A percentile compares a stretch with the other conserved stretches of the same genome.
phyloP scores from a whole-genome alignment of 1,140 invertebrate genomes.

The Agrypnia vestita region DNA sequence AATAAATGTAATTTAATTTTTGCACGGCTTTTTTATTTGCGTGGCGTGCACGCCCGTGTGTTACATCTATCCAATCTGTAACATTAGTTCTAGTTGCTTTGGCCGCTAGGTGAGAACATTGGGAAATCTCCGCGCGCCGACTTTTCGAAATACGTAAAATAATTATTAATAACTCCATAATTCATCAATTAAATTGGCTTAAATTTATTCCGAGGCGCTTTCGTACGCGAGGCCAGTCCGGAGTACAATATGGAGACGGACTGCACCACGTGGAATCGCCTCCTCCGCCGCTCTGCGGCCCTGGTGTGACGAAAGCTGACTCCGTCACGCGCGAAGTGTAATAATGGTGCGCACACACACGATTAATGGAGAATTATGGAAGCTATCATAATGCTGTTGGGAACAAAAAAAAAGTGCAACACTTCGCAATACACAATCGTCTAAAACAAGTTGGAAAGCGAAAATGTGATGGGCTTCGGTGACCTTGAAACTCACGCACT shows the following conservation, averaged over 20 bases:
- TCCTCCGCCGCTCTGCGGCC: not conserved
- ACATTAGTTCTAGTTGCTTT: not conserved
- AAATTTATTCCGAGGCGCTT: conserved; percentile 28
- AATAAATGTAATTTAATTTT: no score
- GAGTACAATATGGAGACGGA: not conserved
- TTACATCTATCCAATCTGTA: no score
- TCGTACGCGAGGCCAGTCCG: conserved; percentile 22
- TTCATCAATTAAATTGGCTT: conserved; percentile 35
- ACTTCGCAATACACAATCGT: no score
- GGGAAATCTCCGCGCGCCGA: conserved; percentile 5
- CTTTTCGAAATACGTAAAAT: conserved; percentile 26
- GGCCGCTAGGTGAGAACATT: not conserved
- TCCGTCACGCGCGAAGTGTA: conserved; percentile 10
- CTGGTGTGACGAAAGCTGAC: not conserved
- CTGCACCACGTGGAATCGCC: not conserved
- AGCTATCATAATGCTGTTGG: not conserved
- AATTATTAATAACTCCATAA: conserved; percentile 4
- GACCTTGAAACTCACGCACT: no score
- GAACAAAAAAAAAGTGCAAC: no score
- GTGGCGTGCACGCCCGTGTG: no score
- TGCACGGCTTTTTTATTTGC: no score
- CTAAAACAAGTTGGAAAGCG: no score
- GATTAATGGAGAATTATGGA: conserved; percentile 20
- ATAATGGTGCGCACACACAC: not conserved
- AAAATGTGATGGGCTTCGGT: no score